phyloP scores from a whole-genome alignment of 2,797 vertebrate species.

The Propithecus perrieri region DNA sequence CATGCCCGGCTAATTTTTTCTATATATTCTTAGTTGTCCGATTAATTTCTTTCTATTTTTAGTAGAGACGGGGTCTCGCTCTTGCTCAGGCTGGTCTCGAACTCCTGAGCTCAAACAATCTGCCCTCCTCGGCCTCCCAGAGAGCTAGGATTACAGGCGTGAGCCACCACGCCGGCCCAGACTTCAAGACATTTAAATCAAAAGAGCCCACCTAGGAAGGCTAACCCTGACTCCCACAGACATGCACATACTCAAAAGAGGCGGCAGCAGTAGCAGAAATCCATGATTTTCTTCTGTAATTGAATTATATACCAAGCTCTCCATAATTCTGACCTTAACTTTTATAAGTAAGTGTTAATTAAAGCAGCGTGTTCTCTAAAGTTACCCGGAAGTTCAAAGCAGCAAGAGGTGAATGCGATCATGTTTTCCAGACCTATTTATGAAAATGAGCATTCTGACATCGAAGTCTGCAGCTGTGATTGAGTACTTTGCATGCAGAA shows the following conservation, averaged over 20 bases:
- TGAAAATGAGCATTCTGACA: not conserved
- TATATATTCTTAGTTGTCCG: too few relatives aligned
- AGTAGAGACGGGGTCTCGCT: too few relatives aligned
- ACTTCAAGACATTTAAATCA: not conserved
- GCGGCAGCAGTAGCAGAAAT: not conserved
- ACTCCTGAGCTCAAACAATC: too few relatives aligned
- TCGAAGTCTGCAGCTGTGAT: not conserved
- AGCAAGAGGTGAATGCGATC: slow-evolving; percentile 9
- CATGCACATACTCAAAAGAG: not conserved
- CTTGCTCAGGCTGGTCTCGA: too few relatives aligned
- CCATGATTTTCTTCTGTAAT: not conserved
- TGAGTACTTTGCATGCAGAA: not conserved
- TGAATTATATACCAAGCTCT: slow-evolving; percentile 28
- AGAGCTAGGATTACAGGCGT: too few relatives aligned
- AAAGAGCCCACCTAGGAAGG: not conserved
- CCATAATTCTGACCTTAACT: slow-evolving; percentile 27
- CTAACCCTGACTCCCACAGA: not conserved
- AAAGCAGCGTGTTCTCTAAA: slow-evolving; percentile 19
- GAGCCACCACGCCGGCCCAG: too few relatives aligned
- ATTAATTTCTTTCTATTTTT: too few relatives aligned
- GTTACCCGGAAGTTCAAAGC: slow-evolving; percentile 23
- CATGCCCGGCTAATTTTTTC: too few relatives aligned
- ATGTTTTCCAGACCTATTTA: slow-evolving; percentile 16
- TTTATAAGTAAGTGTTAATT: slow-evolving; percentile 8
- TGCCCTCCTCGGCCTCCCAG: too few relatives aligned